These are phyloP conservation scores for Plestiodon gilberti DNA, from an alignment of 2,113 vertebrate species.

Conservation along the genomic window DNA sequence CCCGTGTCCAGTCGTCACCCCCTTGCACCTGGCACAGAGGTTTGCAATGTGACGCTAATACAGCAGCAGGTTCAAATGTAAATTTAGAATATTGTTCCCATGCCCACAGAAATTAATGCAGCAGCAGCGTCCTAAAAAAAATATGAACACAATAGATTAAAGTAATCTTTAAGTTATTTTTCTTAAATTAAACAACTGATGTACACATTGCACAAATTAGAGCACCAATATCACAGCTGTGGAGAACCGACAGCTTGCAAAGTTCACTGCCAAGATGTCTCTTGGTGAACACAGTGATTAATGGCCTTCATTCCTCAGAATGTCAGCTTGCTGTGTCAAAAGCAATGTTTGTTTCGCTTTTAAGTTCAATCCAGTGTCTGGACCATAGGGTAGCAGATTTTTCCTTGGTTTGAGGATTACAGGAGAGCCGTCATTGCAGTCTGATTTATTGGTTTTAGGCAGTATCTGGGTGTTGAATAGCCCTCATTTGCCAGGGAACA, in stretches of 20 bases:
- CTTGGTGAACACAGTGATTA: constrained; percentile 63
- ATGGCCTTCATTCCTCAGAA: constrained; percentile 59
- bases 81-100: not conserved
- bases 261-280: constrained; percentile 61
- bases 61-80: not conserved
- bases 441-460: constrained; percentile 71
- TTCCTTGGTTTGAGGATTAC: constrained; percentile 54
- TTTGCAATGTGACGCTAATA: not conserved
- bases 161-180: constrained; percentile 64
- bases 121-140: constrained; percentile 18
- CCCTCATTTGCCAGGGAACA: constrained; percentile 53
- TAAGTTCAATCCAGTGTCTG: constrained; percentile 49
- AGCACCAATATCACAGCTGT: constrained; percentile 75
- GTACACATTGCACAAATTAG: constrained; percentile 79
- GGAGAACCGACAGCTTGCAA: constrained; percentile 68
- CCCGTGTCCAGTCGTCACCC: no score
- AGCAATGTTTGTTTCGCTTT: constrained; percentile 59
- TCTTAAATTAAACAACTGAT: constrained; percentile 77
- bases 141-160: constrained; percentile 46
- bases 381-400: constrained; percentile 31
- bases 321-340: constrained; percentile 65
- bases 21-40: no score
- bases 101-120: constrained; percentile 35
- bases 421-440: constrained; percentile 75
- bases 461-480: constrained; percentile 81